phyloP scores from a whole-genome alignment of 2,797 vertebrate genomes.

The Acipenser ruthenus region DNA sequence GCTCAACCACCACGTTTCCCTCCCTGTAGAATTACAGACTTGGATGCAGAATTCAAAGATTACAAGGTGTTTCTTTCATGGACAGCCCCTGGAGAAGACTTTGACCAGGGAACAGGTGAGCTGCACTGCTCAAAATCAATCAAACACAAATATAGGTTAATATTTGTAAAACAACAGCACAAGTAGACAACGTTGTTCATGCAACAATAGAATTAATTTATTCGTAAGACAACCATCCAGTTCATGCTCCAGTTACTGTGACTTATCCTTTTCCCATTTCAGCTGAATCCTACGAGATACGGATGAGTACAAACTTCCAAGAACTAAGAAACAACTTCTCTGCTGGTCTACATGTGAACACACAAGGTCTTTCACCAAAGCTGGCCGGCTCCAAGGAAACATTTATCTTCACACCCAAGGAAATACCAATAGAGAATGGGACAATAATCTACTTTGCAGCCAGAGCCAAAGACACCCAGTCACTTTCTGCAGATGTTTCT shows the following conservation, averaged over 20 bases:
- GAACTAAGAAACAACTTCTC: conserved; percentile 40
- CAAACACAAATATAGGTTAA: too few species aligned
- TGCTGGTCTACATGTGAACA: conserved; percentile 33
- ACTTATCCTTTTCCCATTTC: conserved; percentile 22
- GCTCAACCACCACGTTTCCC: conserved; percentile 34
- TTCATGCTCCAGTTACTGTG: neutral
- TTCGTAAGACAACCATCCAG: neutral
- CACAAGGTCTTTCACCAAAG: conserved; percentile 32
- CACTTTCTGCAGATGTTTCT: conserved; percentile 42
- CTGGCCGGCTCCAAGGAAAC: conserved; percentile 37
- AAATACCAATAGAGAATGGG: conserved; percentile 24
- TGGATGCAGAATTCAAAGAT: conserved; percentile 33
- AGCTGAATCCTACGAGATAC: conserved; percentile 52
- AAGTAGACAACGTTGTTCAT: neutral
- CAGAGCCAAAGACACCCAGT: conserved; percentile 30
- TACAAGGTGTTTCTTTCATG: conserved; percentile 40
- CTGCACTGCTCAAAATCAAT: neutral
- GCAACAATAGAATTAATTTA: neutral
- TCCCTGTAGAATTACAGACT: conserved; percentile 48
- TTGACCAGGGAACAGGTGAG: conserved; percentile 49
- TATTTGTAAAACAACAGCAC: neutral
- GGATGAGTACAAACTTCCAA: conserved; percentile 39
- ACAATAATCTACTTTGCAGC: conserved; percentile 42
- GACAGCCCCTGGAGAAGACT: conserved; percentile 51
- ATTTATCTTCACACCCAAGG: conserved; percentile 35